Conservation (phyloP, 1,140 invertebrate species). For the Drosophila subobscura region DNA sequence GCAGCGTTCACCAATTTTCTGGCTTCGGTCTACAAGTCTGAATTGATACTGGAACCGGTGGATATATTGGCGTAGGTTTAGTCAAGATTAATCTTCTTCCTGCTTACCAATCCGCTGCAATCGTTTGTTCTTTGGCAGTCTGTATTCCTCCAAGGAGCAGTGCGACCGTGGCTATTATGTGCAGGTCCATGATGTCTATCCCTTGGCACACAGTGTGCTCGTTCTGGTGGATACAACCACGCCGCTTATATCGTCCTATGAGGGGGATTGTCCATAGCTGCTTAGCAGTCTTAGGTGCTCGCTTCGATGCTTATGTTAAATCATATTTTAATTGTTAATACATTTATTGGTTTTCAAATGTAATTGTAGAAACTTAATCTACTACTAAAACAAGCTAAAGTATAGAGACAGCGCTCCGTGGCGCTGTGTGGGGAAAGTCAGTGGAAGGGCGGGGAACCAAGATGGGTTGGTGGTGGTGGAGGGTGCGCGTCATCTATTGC, state of each 20-base stretch:
- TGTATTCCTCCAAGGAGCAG: slow-evolving; percentile 86
- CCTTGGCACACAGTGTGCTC: slow-evolving; percentile 86
- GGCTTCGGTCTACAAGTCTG: slow-evolving; percentile 83
- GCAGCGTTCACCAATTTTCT: slow-evolving; percentile 81
- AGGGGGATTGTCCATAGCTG: slow-evolving; percentile 38
- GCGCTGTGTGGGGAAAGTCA: slow-evolving; percentile 39
- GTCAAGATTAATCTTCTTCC: too few species aligned
- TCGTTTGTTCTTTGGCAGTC: slow-evolving; percentile 60
- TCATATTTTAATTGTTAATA: slow-evolving; percentile 33
- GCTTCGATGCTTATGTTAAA: not conserved
- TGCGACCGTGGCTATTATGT: slow-evolving; percentile 85
- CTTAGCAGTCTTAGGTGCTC: not conserved
- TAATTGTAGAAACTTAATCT: slow-evolving; percentile 60
- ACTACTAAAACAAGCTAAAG: slow-evolving; percentile 63
- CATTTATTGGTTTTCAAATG: slow-evolving; percentile 57
- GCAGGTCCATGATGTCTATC: slow-evolving; percentile 85
- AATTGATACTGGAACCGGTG: slow-evolving; percentile 84
- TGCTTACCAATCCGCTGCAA: slow-evolving; percentile 21
- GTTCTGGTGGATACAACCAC: slow-evolving; percentile 87
- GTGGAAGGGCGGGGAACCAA: slow-evolving; percentile 13
- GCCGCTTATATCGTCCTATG: slow-evolving; percentile 83
- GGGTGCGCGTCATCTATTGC: slow-evolving; percentile 8
- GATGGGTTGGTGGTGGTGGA: not conserved
- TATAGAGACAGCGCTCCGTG: slow-evolving; percentile 43
- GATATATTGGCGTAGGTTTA: slow-evolving; percentile 85